These are phyloP conservation scores for Pempheris klunzingeri DNA, from an alignment of 2,797 vertebrate genomes.

Conservation along the genomic window DNA sequence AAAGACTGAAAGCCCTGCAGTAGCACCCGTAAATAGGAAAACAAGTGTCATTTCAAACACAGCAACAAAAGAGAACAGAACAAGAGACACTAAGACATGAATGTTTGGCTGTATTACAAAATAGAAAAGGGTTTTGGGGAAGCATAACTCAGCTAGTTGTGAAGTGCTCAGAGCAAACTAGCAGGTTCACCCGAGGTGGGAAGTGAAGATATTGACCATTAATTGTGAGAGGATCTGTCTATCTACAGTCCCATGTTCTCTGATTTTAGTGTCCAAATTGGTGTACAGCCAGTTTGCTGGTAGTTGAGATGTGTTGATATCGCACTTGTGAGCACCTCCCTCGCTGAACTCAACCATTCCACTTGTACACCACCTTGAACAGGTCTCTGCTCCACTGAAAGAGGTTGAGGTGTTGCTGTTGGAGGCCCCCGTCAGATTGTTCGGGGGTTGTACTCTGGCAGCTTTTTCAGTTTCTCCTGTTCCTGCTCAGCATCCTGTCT, in stretches of 20 bases:
- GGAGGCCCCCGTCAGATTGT: constrained; percentile 87
- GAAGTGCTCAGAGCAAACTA: constrained; percentile 73
- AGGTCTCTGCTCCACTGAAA: constrained; percentile 60
- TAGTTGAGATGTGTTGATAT: constrained; percentile 61
- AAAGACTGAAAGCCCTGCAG: constrained; percentile 70
- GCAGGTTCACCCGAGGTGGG: constrained; percentile 46
- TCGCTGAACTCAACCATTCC: constrained; percentile 54
- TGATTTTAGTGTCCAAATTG: constrained; percentile 59
- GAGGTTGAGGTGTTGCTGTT: constrained; percentile 38
- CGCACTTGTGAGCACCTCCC: constrained; percentile 33
- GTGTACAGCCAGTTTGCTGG: constrained; percentile 54
- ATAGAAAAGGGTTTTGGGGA: constrained; percentile 63
- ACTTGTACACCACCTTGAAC: constrained; percentile 21
- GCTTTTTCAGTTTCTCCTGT: constrained; percentile 92
- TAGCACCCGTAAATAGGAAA: constrained; percentile 84
- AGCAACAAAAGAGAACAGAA: constrained; percentile 60
- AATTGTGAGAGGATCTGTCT: constrained; percentile 16
- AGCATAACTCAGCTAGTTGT: constrained; percentile 65
- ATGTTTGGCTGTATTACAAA: constrained; percentile 68
- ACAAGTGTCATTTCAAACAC: constrained; percentile 67
- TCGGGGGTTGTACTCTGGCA: constrained; percentile 96
- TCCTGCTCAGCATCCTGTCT: constrained; percentile 91
- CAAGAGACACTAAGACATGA: constrained; percentile 43
- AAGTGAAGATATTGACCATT: constrained; percentile 37
- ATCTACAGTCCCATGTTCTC: constrained; percentile 40